These are phyloP conservation scores for Rhyzopertha dominica DNA, from an alignment of 1,140 invertebrate genomes.

Conservation along the genomic window DNA sequence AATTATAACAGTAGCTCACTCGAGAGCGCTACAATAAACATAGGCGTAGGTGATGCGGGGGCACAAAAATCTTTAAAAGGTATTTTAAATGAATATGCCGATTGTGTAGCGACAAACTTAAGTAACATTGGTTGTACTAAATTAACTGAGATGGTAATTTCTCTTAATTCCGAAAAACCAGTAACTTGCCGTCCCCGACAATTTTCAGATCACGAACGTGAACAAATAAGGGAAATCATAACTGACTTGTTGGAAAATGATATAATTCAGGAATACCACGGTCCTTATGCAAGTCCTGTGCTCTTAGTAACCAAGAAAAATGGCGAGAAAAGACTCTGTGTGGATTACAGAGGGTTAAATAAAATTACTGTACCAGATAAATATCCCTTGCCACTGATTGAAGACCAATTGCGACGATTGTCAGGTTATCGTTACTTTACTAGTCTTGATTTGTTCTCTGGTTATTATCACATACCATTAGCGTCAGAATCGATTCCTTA, in stretches of 20 bases:
- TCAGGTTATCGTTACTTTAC: slow-evolving; percentile 30
- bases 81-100: too few species aligned
- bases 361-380: slow-evolving; percentile 28
- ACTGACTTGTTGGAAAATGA: slow-evolving; percentile 20
- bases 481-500: slow-evolving; percentile 23
- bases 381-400: slow-evolving; percentile 37
- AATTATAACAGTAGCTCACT: too few species aligned
- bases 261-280: slow-evolving; percentile 26
- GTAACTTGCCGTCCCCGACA: slow-evolving; percentile 19
- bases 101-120: too few species aligned
- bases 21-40: too few species aligned
- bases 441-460: slow-evolving; percentile 28
- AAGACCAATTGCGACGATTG: slow-evolving; percentile 40
- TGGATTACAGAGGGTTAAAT: slow-evolving; percentile 33
- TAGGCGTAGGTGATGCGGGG: too few species aligned
- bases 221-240: slow-evolving; percentile 20
- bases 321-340: slow-evolving; percentile 30
- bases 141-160: slow-evolving; percentile 8
- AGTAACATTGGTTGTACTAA: too few species aligned
- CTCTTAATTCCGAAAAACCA: slow-evolving; percentile 6
- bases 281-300: slow-evolving; percentile 27
- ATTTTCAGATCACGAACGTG: slow-evolving; percentile 19
- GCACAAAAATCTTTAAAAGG: too few species aligned
- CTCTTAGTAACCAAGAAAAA: slow-evolving; percentile 29
- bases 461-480: slow-evolving; percentile 37